These are phyloP conservation scores for Agriopis aurantiaria DNA, from an alignment of 2,888 invertebrate species.

Conservation along the genomic window DNA sequence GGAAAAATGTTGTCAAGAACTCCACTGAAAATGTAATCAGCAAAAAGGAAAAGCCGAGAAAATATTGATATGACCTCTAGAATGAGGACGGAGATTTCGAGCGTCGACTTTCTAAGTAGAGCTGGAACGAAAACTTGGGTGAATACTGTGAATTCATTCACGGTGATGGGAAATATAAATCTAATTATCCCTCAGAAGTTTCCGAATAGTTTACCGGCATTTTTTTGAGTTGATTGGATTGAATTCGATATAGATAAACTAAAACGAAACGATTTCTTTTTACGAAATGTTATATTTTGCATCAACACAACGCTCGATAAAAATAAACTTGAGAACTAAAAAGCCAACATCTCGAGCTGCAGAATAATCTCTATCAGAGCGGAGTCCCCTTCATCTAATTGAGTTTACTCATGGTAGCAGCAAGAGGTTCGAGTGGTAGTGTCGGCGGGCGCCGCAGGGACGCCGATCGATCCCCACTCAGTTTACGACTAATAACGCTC, in stretches of 20 bases:
- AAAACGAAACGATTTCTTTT: background rate
- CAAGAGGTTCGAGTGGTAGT: conserved; percentile 37
- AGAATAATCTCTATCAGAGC: conserved; percentile 20
- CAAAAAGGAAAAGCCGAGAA: conserved; percentile 18
- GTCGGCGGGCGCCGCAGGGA: conserved; percentile 69
- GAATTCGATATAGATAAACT: conserved; percentile 9
- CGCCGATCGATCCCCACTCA: conserved; percentile 77
- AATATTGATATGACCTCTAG: conserved; percentile 13
- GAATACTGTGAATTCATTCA: conserved; percentile 15
- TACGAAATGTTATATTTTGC: conserved; percentile 7
- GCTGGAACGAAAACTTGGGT: conserved; percentile 4
- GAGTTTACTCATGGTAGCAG: conserved; percentile 43
- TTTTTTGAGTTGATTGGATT: background rate
- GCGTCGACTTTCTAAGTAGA: conserved; percentile 13
- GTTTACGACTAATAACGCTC: conserved; percentile 74
- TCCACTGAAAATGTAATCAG: conserved; percentile 9
- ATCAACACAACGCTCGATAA: background rate
- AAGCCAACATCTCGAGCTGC: conserved; percentile 1
- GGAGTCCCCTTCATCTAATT: conserved; percentile 36
- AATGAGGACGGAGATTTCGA: conserved; percentile 17
- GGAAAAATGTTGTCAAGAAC: conserved; percentile 4
- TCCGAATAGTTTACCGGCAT: background rate
- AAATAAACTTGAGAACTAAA: conserved; percentile 18
- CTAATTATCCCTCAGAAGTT: background rate
- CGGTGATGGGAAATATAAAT: conserved; percentile 11